Conservation (phyloP, 2,797 vertebrate genomes). For the Pseudochirops corinnae region DNA sequence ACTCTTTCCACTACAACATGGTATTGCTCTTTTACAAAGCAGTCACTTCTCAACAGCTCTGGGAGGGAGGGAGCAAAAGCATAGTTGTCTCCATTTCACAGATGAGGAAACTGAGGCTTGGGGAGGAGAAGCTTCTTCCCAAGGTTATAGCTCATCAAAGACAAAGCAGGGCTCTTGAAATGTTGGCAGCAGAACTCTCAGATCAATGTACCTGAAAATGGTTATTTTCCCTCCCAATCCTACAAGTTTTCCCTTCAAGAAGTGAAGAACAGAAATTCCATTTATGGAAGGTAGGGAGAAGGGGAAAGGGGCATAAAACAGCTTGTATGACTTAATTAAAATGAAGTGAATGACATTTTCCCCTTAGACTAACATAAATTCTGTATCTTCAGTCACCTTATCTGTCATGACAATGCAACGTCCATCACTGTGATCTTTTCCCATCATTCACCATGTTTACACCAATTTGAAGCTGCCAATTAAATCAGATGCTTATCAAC, state of each 20-base stretch:
- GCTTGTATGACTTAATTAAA: neutral
- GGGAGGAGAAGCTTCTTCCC: neutral
- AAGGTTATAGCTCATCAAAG: neutral
- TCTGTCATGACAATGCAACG: constrained; percentile 7
- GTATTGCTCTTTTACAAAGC: neutral
- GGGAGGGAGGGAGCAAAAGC: neutral
- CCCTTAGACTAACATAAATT: neutral
- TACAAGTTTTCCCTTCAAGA: neutral
- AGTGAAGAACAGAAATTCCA: constrained; percentile 4
- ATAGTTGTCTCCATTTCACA: neutral
- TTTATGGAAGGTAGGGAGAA: neutral
- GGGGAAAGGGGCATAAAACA: neutral
- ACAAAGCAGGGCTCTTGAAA: neutral
- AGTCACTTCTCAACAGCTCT: neutral
- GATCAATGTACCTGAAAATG: neutral
- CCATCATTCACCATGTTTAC: neutral
- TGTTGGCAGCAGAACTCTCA: neutral
- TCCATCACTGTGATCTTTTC: constrained; percentile 3
- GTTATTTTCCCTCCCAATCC: neutral
- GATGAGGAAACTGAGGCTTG: neutral
- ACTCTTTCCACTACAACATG: neutral
- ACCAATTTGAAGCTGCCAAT: constrained; percentile 49
- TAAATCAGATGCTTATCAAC: constrained; percentile 41
- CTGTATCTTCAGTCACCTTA: constrained; percentile 4
- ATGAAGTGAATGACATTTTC: neutral